Evolutionary conservation across 2,113 vertebrate species (phyloP).

Genomic region (Condylura cristata): DNA sequence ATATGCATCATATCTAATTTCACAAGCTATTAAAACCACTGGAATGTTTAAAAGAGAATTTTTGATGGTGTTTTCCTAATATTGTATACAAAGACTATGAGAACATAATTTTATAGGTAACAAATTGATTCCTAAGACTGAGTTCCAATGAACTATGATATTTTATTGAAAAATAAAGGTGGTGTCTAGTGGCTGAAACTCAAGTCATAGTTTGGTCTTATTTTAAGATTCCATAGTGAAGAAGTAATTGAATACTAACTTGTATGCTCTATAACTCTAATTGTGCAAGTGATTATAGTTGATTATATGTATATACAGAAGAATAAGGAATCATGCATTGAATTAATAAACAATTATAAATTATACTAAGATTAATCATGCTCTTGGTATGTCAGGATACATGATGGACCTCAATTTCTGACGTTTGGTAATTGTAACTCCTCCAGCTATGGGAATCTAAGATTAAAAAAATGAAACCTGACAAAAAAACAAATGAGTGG

Average conservation of each 20-base stretch:
- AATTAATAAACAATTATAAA: conserved; percentile 33
- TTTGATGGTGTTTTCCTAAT: conserved; percentile 59
- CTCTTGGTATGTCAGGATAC: neutral
- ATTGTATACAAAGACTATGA: conserved; percentile 38
- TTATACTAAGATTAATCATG: neutral
- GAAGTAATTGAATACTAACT: neutral
- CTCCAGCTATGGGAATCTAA: neutral
- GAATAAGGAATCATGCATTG: neutral
- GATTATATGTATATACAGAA: neutral
- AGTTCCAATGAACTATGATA: neutral
- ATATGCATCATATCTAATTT: conserved; percentile 48
- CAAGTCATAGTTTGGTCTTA: neutral
- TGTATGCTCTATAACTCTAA: neutral
- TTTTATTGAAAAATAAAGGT: conserved; percentile 66
- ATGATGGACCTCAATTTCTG: neutral
- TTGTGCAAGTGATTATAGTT: neutral
- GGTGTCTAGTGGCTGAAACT: neutral
- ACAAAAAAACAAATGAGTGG: conserved; percentile 6
- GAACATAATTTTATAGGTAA: conserved; percentile 37
- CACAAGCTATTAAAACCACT: conserved; percentile 32
- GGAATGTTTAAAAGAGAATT: conserved; percentile 43
- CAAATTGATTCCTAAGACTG: neutral
- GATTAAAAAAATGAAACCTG: neutral
- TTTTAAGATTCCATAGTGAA: neutral
- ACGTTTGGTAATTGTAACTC: conserved; percentile 10